Percentiles rank a stretch among this genome's conserved stretches.
Evolutionary conservation across 92 coral and sea anemone genomes (phyloP).

Genomic region (Pocillopora meandrina): DNA sequence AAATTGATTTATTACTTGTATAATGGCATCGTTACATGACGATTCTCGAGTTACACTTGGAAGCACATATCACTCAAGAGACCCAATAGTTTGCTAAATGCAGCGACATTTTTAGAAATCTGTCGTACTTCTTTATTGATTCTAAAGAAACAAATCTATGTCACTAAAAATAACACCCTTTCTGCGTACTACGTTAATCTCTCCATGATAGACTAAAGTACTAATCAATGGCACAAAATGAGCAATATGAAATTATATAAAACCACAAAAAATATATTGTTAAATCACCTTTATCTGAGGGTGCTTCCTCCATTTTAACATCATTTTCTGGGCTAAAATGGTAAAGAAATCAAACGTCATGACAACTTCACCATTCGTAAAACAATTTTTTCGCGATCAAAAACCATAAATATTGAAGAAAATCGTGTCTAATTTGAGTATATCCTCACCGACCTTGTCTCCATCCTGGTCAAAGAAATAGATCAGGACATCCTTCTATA

Average conservation of each 20-base stretch:
- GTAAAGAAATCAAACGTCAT: constrained; percentile 26
- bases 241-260: not conserved
- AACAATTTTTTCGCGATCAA: constrained; percentile 10
- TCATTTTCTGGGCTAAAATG: constrained; percentile 24
- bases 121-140: no score
- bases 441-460: constrained; percentile 16
- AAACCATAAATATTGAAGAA: not conserved
- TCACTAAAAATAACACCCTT: no score
- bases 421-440: not conserved
- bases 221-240: no score
- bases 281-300: constrained; percentile 28
- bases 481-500: not conserved
- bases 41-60: no score
- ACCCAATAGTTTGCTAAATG: no score
- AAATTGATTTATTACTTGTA: no score
- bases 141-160: no score
- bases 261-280: not conserved
- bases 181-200: no score
- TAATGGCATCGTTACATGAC: no score
- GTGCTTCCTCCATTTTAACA: constrained; percentile 25
- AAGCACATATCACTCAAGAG: no score
- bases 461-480: constrained; percentile 15
- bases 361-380: constrained; percentile 24
- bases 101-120: no score
- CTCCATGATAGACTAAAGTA: no score